Percentiles rank a stretch among this genome's conserved stretches.
Evolutionary conservation across 2,888 invertebrate genomes (phyloP).

Genomic region (Bellardia bayeri): DNA sequence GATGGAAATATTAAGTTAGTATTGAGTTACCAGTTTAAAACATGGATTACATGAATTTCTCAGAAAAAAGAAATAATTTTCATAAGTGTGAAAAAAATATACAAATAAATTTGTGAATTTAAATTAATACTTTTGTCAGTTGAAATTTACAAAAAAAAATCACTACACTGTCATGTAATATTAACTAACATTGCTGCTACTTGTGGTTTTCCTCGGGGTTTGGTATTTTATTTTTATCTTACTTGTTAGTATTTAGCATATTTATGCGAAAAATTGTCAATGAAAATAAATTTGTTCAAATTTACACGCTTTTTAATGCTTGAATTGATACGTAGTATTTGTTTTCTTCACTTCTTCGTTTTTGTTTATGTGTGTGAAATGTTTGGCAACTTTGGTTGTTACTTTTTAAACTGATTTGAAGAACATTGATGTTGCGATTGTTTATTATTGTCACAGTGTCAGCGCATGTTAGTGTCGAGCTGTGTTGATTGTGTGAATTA

Average conservation of each 20-base stretch:
- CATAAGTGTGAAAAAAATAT: slow-evolving; percentile 24
- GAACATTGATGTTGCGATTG: neutral
- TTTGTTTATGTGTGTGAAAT: neutral
- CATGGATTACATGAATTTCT: neutral
- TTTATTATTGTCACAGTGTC: slow-evolving; percentile 31
- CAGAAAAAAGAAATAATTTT: slow-evolving; percentile 1
- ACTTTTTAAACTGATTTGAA: slow-evolving; percentile 18
- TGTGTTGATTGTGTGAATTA: slow-evolving; percentile 52
- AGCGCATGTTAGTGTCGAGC: slow-evolving; percentile 27
- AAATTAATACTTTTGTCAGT: slow-evolving; percentile 18
- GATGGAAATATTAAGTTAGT: neutral
- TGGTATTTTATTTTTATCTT: slow-evolving; percentile 3
- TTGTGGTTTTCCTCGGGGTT: neutral
- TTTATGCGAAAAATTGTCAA: slow-evolving; percentile 78
- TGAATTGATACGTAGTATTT: slow-evolving; percentile 78
- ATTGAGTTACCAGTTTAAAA: neutral
- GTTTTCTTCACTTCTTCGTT: neutral
- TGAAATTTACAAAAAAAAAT: slow-evolving; percentile 11
- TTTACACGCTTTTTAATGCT: slow-evolving; percentile 80
- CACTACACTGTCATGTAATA: slow-evolving; percentile 12
- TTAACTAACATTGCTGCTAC: neutral
- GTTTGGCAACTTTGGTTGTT: slow-evolving; percentile 7
- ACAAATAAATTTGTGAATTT: slow-evolving; percentile 30
- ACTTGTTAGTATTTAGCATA: slow-evolving; percentile 80
- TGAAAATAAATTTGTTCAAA: slow-evolving; percentile 67